Evolutionary conservation across 2,888 invertebrate genomes (phyloP).

Genomic region (Mactromeris polynyma): DNA sequence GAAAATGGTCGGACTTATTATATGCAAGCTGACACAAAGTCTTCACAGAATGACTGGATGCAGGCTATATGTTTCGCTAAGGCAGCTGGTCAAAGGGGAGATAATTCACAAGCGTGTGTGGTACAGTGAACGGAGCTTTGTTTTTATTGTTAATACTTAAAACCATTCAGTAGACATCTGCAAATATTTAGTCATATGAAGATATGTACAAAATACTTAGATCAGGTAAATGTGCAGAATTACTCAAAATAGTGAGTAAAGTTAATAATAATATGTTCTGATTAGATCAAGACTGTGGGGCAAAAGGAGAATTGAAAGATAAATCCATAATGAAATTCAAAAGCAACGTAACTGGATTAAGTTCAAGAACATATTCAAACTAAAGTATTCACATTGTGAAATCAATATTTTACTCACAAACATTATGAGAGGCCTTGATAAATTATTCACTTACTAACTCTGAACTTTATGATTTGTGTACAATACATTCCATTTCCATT

Average conservation of each 20-base stretch:
- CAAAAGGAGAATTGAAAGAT: not conserved
- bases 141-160: not conserved
- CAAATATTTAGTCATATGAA: not conserved
- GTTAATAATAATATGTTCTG: not conserved
- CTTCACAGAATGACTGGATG: conserved; percentile 86
- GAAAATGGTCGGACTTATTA: conserved; percentile 85
- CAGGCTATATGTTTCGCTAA: conserved; percentile 87
- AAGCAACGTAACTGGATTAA: not conserved
- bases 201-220: not conserved
- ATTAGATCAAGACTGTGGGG: not conserved
- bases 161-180: not conserved
- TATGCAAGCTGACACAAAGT: conserved; percentile 85
- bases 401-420: too few species aligned
- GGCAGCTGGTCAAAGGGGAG: conserved; percentile 82
- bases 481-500: too few species aligned
- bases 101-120: conserved; percentile 84
- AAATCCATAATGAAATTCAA: not conserved
- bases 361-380: not conserved
- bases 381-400: too few species aligned
- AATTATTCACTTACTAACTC: too few species aligned
- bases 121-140: conserved; percentile 77
- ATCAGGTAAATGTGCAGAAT: not conserved
- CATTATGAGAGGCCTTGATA: too few species aligned
- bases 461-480: too few species aligned
- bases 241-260: not conserved